Base-by-base conservation (phyloP, 2,797 vertebrate genomes). In the Melanotaenia trifasciata region DNA sequence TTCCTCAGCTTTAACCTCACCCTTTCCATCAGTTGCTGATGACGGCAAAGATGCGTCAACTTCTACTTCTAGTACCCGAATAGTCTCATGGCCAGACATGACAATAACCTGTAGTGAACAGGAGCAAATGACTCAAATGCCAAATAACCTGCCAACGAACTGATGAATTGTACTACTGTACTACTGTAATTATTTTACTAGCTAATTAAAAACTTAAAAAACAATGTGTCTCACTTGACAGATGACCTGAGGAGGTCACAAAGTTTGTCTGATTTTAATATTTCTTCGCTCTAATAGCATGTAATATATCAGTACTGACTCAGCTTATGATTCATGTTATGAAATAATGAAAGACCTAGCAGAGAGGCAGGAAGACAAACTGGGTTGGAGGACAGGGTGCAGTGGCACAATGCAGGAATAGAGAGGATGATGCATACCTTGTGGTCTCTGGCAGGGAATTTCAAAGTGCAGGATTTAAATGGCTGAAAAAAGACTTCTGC, bases 51-150 rank as follows among this genome's bases (percentile, higher is more conserved):
- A 90, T 0, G 93, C 76, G 3, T 98, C 97, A 33, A 98, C 97
- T 33, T 96, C 97, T 6, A 98, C 96, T 87, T 98, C 96, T 62
- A 98, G 93, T 76, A 98, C 97, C 4, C 97, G 95, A 88, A 98
- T 98, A 20, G 97, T 98, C 92, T 99, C 97, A 6, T 99, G 97
- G 81, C 97, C 89, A 57, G 97, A 98, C 97, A 99, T 98, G 89
- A 98, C 97, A 78, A 99, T 98, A 74, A 98, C 97, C 98, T 99
- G 92, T 20, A 64, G 47, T 7, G 50, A 63, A 64, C 4, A 64
- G 60, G 40, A 40, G 50, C 6, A 58, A 64, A 40, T 61, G 35
- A 74, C 1, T 58, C 3, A 33, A 61, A 40, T 28, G 53, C 38
- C 51, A 47, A 67, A 65, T 1, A 18, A 33, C 14, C 53, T 53